Percentiles rank a stretch among this genome's conserved stretches.
Evolutionary conservation across 2,797 vertebrate genomes (phyloP).

Genomic region (Clamator glandarius): DNA sequence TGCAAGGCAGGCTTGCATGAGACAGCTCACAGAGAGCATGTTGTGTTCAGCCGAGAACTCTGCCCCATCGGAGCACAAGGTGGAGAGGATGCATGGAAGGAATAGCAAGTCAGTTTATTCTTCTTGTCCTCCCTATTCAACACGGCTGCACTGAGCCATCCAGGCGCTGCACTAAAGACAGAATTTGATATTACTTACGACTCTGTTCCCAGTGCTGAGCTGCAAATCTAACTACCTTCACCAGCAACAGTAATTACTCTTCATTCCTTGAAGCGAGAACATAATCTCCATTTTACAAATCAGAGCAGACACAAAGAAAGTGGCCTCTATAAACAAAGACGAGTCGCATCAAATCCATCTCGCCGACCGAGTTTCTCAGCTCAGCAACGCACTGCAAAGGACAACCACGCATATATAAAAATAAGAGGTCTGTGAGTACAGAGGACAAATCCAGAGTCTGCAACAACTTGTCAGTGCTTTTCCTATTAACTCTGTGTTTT

Average conservation of each 20-base stretch:
- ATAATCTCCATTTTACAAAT: constrained; percentile 1
- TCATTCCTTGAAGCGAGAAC: background rate
- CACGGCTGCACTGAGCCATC: background rate
- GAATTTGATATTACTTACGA: background rate
- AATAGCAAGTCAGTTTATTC: background rate
- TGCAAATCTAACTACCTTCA: background rate
- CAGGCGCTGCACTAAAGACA: background rate
- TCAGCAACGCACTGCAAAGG: background rate
- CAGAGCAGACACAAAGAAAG: background rate
- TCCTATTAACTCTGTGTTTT: background rate
- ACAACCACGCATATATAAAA: background rate
- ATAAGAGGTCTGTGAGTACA: background rate
- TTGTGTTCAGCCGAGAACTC: background rate
- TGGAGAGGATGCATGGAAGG: background rate
- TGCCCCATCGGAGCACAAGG: background rate
- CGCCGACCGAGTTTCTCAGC: background rate
- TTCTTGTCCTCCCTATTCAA: background rate
- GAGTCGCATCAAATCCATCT: background rate
- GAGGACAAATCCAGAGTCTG: background rate
- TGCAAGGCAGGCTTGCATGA: background rate
- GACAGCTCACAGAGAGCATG: accelerated
- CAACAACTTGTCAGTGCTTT: background rate
- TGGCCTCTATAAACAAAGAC: background rate
- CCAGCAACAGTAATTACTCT: background rate
- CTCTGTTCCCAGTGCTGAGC: background rate